Evolutionary conservation across 92 coral and sea anemone genomes (phyloP), one percentile per base, ranked within the genome.

Genomic region (Heteractis magnifica): DNA sequence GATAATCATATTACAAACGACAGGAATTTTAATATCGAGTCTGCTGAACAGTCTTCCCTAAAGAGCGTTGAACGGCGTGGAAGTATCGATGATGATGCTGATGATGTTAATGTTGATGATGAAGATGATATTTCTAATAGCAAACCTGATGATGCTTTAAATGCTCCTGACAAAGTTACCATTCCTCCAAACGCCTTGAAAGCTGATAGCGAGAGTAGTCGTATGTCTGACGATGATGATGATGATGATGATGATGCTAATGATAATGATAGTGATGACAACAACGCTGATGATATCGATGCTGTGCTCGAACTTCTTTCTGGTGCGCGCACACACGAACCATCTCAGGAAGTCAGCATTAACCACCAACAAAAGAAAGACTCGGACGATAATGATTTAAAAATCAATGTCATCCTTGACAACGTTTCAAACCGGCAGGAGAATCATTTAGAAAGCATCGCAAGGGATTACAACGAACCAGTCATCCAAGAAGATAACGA

Each of bases 271-370:
- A 12, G 9, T 53, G 13, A 53, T 53, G 58, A 53, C 13, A 15
- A 71, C 53, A 87, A 86, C 48, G 73, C 15, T 9, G 81, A 80
- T 14, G 81, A 75, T 71, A 75, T 81, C 14, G 81, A 81, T 23
- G 79, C 77, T 16, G 82, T 71, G 62, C 62, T 53, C 51, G 83
- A 68, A 13, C 82, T 77, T 65, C 77, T 58, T 26, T 81, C 56
- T 51, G 56, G 41, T 49, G 65, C 10, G 0, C 84, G 18, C 49
- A 53, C 70, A 44, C 51, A 62, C 1, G 52, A 23, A 14, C 8
- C 70, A 5, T 9, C 75, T 41, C 48, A 50, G 16, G 82, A 64
- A 14, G 65, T 8, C 71, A 14, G 5, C 34, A 0, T 23, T 0
- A 16, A 23, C 18, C 65, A 59, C n/a, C 64, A 58, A 58, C 16